These are phyloP conservation scores for Thalassaphorura encarpata DNA, from an alignment of 1,140 invertebrate species.

Conservation along the genomic window DNA sequence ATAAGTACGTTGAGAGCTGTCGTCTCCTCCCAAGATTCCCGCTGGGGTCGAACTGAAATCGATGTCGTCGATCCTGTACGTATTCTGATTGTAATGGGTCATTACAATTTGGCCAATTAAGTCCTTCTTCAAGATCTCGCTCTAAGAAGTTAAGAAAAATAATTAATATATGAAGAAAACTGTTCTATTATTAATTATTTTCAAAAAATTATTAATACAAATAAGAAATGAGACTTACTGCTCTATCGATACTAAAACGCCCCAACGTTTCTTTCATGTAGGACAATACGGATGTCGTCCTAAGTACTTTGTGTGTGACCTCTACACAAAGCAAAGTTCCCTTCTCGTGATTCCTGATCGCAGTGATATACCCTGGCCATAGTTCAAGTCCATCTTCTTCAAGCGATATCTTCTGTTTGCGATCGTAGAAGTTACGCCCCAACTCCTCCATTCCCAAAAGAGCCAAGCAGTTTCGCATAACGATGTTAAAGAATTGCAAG, in stretches of 20 bases:
- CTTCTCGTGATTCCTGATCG: slow-evolving; percentile 64
- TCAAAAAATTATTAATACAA: neutral
- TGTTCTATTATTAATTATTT: neutral
- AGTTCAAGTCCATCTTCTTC: slow-evolving; percentile 47
- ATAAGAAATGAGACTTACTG: neutral
- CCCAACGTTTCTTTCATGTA: slow-evolving; percentile 34
- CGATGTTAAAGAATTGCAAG: slow-evolving; percentile 30
- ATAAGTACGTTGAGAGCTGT: slow-evolving; percentile 44
- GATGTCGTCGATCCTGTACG: slow-evolving; percentile 65
- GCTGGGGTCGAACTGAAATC: slow-evolving; percentile 57
- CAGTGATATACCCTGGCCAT: slow-evolving; percentile 66
- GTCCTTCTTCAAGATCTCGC: slow-evolving; percentile 37
- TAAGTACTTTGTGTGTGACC: slow-evolving; percentile 50
- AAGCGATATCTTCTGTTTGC: slow-evolving; percentile 39
- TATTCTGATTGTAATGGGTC: slow-evolving; percentile 61
- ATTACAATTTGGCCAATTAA: slow-evolving; percentile 43
- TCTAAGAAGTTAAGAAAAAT: slow-evolving; percentile 18
- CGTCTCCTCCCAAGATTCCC: slow-evolving; percentile 51
- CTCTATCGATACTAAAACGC: neutral
- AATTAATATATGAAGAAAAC: slow-evolving; percentile 1
- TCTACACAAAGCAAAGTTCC: slow-evolving; percentile 54
- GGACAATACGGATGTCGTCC: slow-evolving; percentile 47
- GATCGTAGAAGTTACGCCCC: slow-evolving; percentile 68
- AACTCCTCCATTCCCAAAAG: slow-evolving; percentile 37
- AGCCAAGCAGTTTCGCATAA: slow-evolving; percentile 29